Base-by-base conservation (phyloP, 2,797 vertebrate species). In the Pseudopleuronectes americanus region DNA sequence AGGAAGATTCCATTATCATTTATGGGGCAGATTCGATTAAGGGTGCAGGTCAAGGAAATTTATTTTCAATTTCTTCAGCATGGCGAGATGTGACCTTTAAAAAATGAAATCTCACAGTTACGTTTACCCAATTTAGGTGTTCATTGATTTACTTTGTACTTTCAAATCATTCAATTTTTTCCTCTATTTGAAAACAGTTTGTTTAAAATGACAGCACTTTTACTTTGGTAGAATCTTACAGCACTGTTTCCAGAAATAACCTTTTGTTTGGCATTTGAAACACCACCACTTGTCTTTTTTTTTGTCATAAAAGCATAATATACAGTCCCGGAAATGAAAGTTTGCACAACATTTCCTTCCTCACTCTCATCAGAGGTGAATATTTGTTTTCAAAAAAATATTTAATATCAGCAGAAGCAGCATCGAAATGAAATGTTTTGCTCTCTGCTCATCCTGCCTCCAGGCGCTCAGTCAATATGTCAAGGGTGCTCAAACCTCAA, bases 381-480 rank as follows among this genome's bases (percentile, higher is more conserved):
- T 57, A 68, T 71, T 66, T 70, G 68, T 64, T 78, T 49, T 69
- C 26, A 26, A 26, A 26, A 26, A 26, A 6, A 23, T 63, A 68
- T 65, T 59, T 81, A 76, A 69, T 24, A 26, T 19, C 38, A 43
- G 53, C 64, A 74, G 64, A 54, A 54, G 31, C 38, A 6, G 31
- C 17, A 16, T 19, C 53, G 54, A 74, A 80, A 76, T 56, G 13
- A 43, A 72, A 65, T 48, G 7, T 8, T 53, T 59, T 72, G 71
- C 55, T 58, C 68, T 49, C 33, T 38, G 60, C 70, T 57, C 23
- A 54, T 61, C n/a, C 48, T 26, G 65, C 74, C 70, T 66, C 1
- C 0, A 67, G 68, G 48, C 52, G 41, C 54, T 70, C 51, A 57
- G 58, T 67, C 57, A 71, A 80, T 51, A 64, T 61, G 54, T 77